Base-by-base conservation (phyloP, 2,797 vertebrate genomes). In the Sebastes hubbsi region DNA sequence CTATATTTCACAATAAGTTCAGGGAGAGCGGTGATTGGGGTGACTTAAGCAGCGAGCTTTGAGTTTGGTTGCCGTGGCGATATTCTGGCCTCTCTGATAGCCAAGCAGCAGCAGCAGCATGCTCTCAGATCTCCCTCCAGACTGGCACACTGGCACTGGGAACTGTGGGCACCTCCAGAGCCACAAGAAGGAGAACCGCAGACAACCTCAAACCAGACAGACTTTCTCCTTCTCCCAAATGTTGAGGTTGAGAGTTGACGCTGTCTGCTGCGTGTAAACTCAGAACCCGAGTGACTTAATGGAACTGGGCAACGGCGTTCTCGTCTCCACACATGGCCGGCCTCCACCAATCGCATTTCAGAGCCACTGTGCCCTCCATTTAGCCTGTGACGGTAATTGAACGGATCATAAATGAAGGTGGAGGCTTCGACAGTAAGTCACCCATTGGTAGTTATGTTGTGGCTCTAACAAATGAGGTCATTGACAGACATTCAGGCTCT, bases 101-200 rank as follows among this genome's bases (percentile, higher is more conserved):
- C 91, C 89, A 93, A 91, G 87, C 87, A 76, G 84, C 88, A 83
- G 87, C 87, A 78, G 87, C 86, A 85, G 89, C 58, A 63, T 64
- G 81, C 86, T 89, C 86, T 94, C 79, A 90, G 91, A 94, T 93
- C 90, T 90, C 46, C 34, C 78, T 93, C 91, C 90, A 95, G 93
- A 76, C 94, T 94, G 93, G 93, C 93, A 91, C 91, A 75, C 81
- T 88, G 83, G 88, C 85, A 84, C 92, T 92, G 92, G 89, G 93
- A 95, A 92, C 92, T 89, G 92, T 88, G 93, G 88, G 91, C 93
- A 94, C 89, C 92, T 92, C 88, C 25, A 27, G 87, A 87, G 84
- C 94, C 94, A 94, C 92, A 91, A 94, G 90, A 93, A 95, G 91
- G 89, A 85, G 88, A 91, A 90, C 95, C 94, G 91, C 95, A 96